These are phyloP conservation scores for Cetonia aurata DNA, from an alignment of 2,888 invertebrate species.

Conservation along the genomic window DNA sequence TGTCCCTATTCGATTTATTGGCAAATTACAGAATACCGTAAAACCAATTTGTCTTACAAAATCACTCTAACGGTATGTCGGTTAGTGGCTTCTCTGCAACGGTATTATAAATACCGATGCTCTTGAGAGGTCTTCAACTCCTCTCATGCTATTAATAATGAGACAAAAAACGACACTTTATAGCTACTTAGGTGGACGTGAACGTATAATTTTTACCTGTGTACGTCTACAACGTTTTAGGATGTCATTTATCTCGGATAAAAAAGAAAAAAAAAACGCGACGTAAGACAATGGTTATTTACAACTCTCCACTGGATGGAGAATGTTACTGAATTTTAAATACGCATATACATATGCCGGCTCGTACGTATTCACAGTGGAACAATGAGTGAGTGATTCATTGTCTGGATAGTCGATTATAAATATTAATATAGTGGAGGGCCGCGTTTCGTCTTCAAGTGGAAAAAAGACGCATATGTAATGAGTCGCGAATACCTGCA, in stretches of 20 bases:
- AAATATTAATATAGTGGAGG: conserved; percentile 34
- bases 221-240: neutral
- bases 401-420: conserved; percentile 36
- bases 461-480: conserved; percentile 18
- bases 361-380: conserved; percentile 5
- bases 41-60: neutral
- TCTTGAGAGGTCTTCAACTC: neutral
- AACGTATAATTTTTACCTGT: conserved; percentile 1
- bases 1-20: no score
- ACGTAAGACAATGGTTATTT: conserved; percentile 31
- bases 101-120: conserved; percentile 29
- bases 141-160: conserved; percentile 1
- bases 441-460: conserved; percentile 31
- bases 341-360: neutral
- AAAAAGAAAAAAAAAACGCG: conserved; percentile 6
- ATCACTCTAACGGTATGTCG: conserved; percentile 15
- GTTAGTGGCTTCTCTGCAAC: conserved; percentile 12
- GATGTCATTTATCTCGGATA: neutral
- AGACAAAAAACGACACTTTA: conserved; percentile 1
- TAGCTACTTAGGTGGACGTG: conserved; percentile 3
- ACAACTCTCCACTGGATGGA: neutral
- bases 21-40: no score
- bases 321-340: conserved; percentile 34
- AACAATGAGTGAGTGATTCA: conserved; percentile 43
- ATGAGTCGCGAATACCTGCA: conserved; percentile 26